These are phyloP conservation scores for Acrocyrtus sp. DNA, from an alignment of 2,888 invertebrate species.

Conservation along the genomic window DNA sequence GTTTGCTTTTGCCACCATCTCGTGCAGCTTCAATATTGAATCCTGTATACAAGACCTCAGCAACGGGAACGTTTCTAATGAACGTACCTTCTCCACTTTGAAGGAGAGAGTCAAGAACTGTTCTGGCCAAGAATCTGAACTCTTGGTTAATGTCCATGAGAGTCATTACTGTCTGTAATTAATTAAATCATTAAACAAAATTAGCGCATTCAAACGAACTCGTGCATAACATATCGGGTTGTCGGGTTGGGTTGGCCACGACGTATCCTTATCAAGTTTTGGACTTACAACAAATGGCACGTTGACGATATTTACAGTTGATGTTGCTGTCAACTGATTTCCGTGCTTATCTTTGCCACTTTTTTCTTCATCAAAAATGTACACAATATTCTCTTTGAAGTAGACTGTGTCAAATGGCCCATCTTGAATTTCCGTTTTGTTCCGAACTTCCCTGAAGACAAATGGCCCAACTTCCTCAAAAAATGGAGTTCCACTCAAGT, in stretches of 20 bases:
- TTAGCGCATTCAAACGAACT: too few species aligned
- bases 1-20: constrained; percentile 15
- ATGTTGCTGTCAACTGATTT: constrained; percentile 33
- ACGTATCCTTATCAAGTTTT: background rate
- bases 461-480: constrained; percentile 56
- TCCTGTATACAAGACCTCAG: constrained; percentile 46
- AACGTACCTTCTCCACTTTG: constrained; percentile 18
- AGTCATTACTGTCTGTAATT: constrained; percentile 40
- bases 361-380: constrained; percentile 35
- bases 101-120: background rate
- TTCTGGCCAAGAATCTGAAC: background rate
- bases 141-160: background rate
- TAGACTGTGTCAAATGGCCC: constrained; percentile 45
- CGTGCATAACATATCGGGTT: background rate
- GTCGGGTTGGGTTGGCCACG: too few species aligned
- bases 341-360: too few species aligned
- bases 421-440: constrained; percentile 43
- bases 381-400: constrained; percentile 49
- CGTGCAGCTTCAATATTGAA: too few species aligned
- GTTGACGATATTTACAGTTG: constrained; percentile 47
- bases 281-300: constrained; percentile 52
- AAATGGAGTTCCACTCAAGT: too few species aligned
- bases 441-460: constrained; percentile 54
- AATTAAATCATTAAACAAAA: constrained; percentile 1
- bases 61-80: constrained; percentile 6